Evolutionary conservation across 2,113 vertebrate species (phyloP), one percentile per base, ranked within the genome.

Genomic region (Odocoileus virginianus): DNA sequence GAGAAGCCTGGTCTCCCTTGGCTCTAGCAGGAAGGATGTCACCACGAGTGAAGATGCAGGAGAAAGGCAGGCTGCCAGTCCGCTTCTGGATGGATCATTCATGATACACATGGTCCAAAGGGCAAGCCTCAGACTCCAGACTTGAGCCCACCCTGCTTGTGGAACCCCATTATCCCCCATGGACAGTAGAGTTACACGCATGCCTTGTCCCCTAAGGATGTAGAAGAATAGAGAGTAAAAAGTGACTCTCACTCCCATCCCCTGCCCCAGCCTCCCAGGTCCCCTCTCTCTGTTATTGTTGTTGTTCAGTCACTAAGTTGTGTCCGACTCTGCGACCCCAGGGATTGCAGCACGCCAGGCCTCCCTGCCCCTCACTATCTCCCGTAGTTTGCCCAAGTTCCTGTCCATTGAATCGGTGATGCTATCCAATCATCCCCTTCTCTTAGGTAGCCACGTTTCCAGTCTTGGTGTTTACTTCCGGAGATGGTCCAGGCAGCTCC

Each of bases 21-120:
- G 58, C 33, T 54, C 5, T 3, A 12, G 43, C 43, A 8, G n/a
- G 14, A 43, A 78, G 27, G 45, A 87, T 54, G 27, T 33, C 30
- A 27, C 17, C 19, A 2, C 12, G 36, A 43, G 52, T 52, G 36
- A 14, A 50, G 52, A 50, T 7, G 40, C 40, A 25, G 3, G 27
- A 58, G 23, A 74, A 89, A 74, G 50, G 30, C 12, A 2, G 7
- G 23, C 8, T 3, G 1, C 3, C 27, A 23, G 30, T 11, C 40
- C 0, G 4, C 47, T 45, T 64, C 45, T 19, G 47, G 13, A 9
- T 0, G 3, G 40, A 14, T 14, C 23, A 13, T 78, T 40, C 43
- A 50, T 10, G 71, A 36, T 25, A 10, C 13, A 3, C 4, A 2
- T 6, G 60, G 21, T 7, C 52, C 40, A 23, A 45, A 55, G 36